These are phyloP conservation scores for Drosophila truncata DNA, from an alignment of 1,140 invertebrate genomes.

Conservation along the genomic window DNA sequence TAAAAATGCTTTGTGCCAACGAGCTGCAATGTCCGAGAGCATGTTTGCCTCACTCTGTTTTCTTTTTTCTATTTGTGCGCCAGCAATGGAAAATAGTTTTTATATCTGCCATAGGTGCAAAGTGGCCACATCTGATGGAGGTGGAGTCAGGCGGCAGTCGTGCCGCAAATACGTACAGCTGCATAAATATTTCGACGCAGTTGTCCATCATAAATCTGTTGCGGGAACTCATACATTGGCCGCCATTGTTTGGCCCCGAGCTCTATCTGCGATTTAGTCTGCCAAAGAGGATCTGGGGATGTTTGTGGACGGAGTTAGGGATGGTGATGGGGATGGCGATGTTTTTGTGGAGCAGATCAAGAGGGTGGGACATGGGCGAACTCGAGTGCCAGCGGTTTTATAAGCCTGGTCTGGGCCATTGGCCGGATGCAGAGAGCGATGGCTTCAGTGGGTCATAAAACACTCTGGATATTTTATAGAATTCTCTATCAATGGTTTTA, in stretches of 20 bases:
- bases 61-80: constrained; percentile 29
- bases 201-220: constrained; percentile 73
- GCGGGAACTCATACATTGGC: constrained; percentile 59
- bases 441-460: constrained; percentile 21
- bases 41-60: constrained; percentile 9
- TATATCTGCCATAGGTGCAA: constrained; percentile 55
- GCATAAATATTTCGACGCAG: constrained; percentile 65
- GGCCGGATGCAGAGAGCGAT: constrained; percentile 12
- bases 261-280: constrained; percentile 59
- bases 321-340: not conserved
- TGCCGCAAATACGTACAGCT: constrained; percentile 25
- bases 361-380: not conserved
- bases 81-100: constrained; percentile 62
- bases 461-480: constrained; percentile 7
- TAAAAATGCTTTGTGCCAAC: constrained; percentile 49
- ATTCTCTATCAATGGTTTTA: not conserved
- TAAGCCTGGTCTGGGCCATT: constrained; percentile 32
- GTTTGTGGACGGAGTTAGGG: constrained; percentile 16
- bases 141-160: not conserved
- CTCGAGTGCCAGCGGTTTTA: constrained; percentile 19
- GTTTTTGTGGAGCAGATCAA: constrained; percentile 1
- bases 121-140: constrained; percentile 43
- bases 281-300: constrained; percentile 45
- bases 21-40: constrained; percentile 18
- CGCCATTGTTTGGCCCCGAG: constrained; percentile 46